Conservation (phyloP, 2,888 invertebrate genomes). For the Cepaea hortensis region DNA sequence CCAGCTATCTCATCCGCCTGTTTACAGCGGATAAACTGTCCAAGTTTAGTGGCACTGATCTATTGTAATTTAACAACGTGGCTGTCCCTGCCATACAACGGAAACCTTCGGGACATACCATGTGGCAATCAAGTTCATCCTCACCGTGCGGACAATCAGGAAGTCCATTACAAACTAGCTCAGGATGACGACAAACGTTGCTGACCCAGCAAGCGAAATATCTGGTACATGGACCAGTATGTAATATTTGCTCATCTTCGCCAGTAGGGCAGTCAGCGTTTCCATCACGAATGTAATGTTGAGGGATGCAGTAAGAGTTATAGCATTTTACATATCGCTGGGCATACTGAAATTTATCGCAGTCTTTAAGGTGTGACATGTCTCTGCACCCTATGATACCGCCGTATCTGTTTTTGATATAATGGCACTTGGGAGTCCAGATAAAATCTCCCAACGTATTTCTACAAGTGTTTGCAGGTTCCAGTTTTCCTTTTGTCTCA, state of each 20-base stretch:
- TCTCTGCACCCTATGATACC: conserved; percentile 4
- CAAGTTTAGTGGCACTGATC: background rate
- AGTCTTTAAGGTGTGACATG: conserved; percentile 8
- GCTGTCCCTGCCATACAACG: background rate
- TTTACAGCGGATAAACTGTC: background rate
- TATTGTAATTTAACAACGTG: background rate
- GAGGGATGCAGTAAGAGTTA: conserved; percentile 36
- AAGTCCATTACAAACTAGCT: conserved; percentile 12
- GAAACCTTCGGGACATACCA: background rate
- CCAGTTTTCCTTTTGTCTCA: conserved; percentile 11
- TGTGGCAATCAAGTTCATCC: conserved; percentile 14
- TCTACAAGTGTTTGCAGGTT: background rate
- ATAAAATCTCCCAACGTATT: background rate
- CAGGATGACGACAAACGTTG: conserved; percentile 3
- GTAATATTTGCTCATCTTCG: conserved; percentile 18
- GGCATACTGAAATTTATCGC: conserved; percentile 8
- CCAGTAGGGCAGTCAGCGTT: conserved; percentile 32
- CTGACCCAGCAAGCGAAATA: conserved; percentile 28
- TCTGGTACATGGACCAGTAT: background rate
- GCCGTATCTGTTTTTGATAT: background rate
- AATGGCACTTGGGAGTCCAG: conserved; percentile 17
- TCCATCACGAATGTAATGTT: conserved; percentile 20
- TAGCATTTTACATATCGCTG: conserved; percentile 2
- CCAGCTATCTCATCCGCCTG: background rate
- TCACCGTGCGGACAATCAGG: conserved; percentile 31